Evolutionary conservation across 2,113 vertebrate species (phyloP).

Genomic region (Gymnarchus niloticus): DNA sequence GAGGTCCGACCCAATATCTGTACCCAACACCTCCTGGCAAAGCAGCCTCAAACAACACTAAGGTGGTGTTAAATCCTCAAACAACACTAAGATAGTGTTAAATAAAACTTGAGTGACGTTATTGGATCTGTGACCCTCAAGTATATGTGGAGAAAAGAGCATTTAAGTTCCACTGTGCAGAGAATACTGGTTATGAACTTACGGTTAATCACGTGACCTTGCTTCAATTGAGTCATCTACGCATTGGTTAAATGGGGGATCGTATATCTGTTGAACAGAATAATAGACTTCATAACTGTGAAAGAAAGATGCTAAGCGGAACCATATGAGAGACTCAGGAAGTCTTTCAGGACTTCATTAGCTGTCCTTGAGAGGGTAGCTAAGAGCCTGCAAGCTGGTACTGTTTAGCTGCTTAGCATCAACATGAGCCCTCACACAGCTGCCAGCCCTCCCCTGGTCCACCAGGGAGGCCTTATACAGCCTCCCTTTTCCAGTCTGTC

Average conservation of each 20-base stretch:
- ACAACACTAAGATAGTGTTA: not conserved
- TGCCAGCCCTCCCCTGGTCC: slow-evolving; percentile 40
- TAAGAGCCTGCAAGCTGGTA: slow-evolving; percentile 70
- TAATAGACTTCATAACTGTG: slow-evolving; percentile 64
- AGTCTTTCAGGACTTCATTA: slow-evolving; percentile 77
- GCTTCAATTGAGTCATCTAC: not conserved
- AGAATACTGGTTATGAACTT: not conserved
- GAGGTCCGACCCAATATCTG: no score
- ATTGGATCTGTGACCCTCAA: not conserved
- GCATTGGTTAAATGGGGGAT: slow-evolving; percentile 20
- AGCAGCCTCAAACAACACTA: not conserved
- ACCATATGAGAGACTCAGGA: slow-evolving; percentile 71
- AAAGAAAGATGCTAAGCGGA: slow-evolving; percentile 58
- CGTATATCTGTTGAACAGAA: slow-evolving; percentile 58
- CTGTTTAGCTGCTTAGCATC: slow-evolving; percentile 70
- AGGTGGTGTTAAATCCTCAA: not conserved
- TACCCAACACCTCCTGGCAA: not conserved
- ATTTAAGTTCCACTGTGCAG: not conserved
- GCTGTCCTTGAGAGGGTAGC: slow-evolving; percentile 58
- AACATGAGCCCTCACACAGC: slow-evolving; percentile 66
- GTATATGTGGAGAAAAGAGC: not conserved
- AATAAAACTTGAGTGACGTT: not conserved
- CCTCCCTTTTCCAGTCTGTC: not conserved
- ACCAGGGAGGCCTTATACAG: not conserved
- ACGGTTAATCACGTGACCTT: not conserved